These are phyloP conservation scores for Umimayanthus chanpuru DNA, from an alignment of 92 coral and sea anemone species.

Conservation along the genomic window DNA sequence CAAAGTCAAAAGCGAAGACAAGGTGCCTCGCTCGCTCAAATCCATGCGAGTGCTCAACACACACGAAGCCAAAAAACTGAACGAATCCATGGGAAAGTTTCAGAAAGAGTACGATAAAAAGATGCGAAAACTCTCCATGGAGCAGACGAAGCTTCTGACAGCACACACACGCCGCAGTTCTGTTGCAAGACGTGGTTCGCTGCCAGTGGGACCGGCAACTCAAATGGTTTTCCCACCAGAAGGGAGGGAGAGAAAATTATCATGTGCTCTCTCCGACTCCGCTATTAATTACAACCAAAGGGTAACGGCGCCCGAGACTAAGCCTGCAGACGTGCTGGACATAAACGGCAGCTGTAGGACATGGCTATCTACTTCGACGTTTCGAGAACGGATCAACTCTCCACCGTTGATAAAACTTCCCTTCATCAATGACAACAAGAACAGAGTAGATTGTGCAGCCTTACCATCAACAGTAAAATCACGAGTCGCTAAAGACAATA, in stretches of 20 bases:
- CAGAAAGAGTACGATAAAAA: conserved; percentile 34
- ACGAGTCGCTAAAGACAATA: not conserved
- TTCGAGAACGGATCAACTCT: conserved; percentile 17
- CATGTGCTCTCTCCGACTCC: conserved; percentile 28
- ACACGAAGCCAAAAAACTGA: conserved; percentile 22
- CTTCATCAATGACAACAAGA: not conserved
- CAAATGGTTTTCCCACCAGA: not conserved
- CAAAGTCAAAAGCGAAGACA: not conserved
- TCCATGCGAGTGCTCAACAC: conserved; percentile 28
- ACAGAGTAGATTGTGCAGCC: not conserved
- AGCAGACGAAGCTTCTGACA: conserved; percentile 29
- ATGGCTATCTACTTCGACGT: not conserved
- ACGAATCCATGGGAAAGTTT: conserved; percentile 29
- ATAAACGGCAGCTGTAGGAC: not conserved
- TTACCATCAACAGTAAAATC: not conserved
- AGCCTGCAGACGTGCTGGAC: not conserved
- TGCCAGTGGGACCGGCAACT: conserved; percentile 5
- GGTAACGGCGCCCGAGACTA: not conserved
- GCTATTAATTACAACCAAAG: conserved; percentile 13
- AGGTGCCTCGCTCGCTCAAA: conserved; percentile 18
- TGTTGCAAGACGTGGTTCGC: conserved; percentile 31
- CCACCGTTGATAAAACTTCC: conserved; percentile 29
- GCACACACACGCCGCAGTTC: not conserved
- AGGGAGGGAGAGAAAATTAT: conserved; percentile 10
- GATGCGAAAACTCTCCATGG: conserved; percentile 29